Base-by-base conservation (phyloP, 2,797 vertebrate species). In the Silurus lanzhouensis region DNA sequence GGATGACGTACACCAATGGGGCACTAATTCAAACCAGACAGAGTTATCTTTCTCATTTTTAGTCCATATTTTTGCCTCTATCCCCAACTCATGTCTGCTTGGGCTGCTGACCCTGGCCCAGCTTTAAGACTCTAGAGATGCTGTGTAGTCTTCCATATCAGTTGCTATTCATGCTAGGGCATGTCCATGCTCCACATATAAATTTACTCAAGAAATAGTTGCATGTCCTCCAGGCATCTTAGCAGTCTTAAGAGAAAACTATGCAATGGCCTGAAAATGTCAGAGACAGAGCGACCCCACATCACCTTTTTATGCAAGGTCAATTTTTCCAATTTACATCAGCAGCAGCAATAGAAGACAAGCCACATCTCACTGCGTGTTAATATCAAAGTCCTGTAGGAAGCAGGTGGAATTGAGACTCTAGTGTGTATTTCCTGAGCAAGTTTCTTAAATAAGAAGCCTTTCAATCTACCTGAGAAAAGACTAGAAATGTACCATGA, bases 181-280 rank as follows among this genome's bases (percentile, higher is more conserved):
- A 89, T 91, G 90, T 90, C 93, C 91, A 81, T 91, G 93, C 91
- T 95, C 94, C 92, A 95, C 93, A 96, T 95, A 96, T 95, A 94
- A 95, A 96, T 95, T 96, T 94, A 95, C 95, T 95, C 94, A 93
- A 95, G 92, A 96, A 95, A 94, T 94, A 94, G 94, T 92, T 90
- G 94, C 92, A 89, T 88, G 86, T 93, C 93, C 93, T 93, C 52
- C 85, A 91, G 92, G 94, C 88, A 68, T 91, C 77, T 87, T 89
- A 0, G 44, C 89, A 82, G 76, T 85, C 83, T 85, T 83, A 86
- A 72, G 60, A 68, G 67, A 76, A 61, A 90, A 88, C 88, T 91
- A 84, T 0, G 86, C 61, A 84, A 89, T 89, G 58, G 86, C 89
- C 90, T 87, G 64, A 88, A 88, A 89, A 90, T 85, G 90, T 84